Conservation (phyloP, 2,113 vertebrate species). For the Formicarius rufipectus region DNA sequence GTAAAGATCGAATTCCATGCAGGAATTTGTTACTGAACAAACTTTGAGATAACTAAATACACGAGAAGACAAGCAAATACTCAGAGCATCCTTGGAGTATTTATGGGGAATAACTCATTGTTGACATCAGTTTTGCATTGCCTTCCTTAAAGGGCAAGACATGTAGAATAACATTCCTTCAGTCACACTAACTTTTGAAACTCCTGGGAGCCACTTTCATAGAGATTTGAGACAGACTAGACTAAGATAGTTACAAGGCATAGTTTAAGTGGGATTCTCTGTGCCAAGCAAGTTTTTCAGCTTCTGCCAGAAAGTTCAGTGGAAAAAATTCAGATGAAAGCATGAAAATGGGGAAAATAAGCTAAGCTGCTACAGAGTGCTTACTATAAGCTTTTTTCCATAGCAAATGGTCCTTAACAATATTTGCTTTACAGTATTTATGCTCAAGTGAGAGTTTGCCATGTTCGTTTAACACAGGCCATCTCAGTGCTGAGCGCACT, state of each 20-base stretch:
- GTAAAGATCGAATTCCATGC: neutral
- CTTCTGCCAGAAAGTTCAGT: conserved; percentile 2
- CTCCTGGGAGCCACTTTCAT: neutral
- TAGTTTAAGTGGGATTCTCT: conserved; percentile 15
- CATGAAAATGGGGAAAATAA: conserved; percentile 5
- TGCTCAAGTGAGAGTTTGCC: conserved; percentile 20
- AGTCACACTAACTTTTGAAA: conserved; percentile 14
- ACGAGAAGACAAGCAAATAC: neutral
- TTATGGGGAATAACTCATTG: neutral
- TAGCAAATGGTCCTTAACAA: neutral
- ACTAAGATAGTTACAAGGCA: neutral
- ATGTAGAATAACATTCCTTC: neutral
- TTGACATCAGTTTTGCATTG: neutral
- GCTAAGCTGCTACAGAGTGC: neutral
- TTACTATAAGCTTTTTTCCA: conserved; percentile 21
- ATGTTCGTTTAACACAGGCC: conserved; percentile 30
- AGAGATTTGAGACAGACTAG: neutral
- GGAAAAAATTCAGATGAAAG: conserved; percentile 26
- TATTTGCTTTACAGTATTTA: conserved; percentile 47
- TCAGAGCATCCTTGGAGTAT: neutral
- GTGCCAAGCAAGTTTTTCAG: neutral
- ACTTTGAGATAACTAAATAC: neutral
- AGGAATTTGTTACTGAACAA: neutral
- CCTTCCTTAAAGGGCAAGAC: neutral
- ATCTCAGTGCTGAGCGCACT: conserved; percentile 15